A percentile compares a stretch with the other conserved stretches of the same genome.
phyloP scores from a whole-genome alignment of 2,888 invertebrate species.

The Melolontha melolontha region DNA sequence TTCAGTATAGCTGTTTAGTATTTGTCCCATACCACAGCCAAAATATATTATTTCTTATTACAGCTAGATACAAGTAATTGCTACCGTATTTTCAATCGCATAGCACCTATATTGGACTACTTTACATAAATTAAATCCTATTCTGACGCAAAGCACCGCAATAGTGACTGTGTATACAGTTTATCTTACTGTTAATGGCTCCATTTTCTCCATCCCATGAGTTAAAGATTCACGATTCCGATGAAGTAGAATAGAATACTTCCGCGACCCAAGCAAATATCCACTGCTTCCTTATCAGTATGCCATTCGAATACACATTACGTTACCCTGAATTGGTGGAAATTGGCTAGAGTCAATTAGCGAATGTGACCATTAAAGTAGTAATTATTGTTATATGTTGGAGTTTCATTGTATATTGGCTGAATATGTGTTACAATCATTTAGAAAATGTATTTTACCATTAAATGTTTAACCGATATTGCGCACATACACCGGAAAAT shows the following conservation, averaged over 20 bases:
- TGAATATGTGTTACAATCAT: neutral
- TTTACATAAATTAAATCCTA: neutral
- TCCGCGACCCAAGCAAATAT: neutral
- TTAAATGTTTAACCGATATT: too few species aligned
- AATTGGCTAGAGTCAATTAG: conserved; percentile 14
- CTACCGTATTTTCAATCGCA: neutral
- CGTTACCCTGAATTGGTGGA: neutral
- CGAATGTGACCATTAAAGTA: conserved; percentile 2
- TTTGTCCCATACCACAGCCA: too few species aligned
- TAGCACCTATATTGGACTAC: neutral
- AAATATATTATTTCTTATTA: too few species aligned
- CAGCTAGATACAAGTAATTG: too few species aligned
- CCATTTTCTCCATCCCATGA: conserved; percentile 8
- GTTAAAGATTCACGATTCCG: conserved; percentile 10
- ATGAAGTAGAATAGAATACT: neutral
- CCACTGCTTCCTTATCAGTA: conserved; percentile 12
- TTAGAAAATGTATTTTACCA: too few species aligned
- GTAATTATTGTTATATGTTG: neutral
- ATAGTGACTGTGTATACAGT: conserved; percentile 9
- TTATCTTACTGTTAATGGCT: conserved; percentile 21
- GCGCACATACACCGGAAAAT: too few species aligned
- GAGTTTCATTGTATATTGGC: neutral
- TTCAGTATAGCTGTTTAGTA: too few species aligned
- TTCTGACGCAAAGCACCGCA: neutral
- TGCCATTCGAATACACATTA: neutral